phyloP scores from a whole-genome alignment of 1,140 invertebrate species.

The Sycophaga agraensis region DNA sequence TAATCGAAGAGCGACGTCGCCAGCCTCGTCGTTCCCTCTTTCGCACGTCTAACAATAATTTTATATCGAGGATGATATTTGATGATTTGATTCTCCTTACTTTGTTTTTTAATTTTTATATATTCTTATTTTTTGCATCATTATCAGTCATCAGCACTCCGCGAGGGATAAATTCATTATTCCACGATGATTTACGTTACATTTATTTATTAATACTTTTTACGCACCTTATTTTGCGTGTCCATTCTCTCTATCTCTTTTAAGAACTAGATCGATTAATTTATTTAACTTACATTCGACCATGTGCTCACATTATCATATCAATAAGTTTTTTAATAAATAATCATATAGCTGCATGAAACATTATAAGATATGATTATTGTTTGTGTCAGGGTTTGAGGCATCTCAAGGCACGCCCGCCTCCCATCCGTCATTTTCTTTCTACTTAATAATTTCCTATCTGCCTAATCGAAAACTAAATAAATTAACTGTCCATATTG shows the following conservation, averaged over 20 bases:
- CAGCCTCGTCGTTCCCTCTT: slow-evolving; percentile 16
- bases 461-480: slow-evolving; percentile 29
- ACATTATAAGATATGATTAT: slow-evolving; percentile 48
- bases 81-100: slow-evolving; percentile 22
- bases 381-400: slow-evolving; percentile 48
- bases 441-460: slow-evolving; percentile 15
- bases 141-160: no score
- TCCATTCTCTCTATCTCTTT: not conserved
- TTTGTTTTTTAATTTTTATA: not conserved
- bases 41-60: slow-evolving; percentile 4
- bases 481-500: not conserved
- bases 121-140: not conserved
- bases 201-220: not conserved
- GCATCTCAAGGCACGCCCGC: slow-evolving; percentile 50
- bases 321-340: slow-evolving; percentile 3
- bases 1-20: slow-evolving; percentile 18
- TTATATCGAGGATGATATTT: slow-evolving; percentile 3
- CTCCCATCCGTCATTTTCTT: slow-evolving; percentile 23
- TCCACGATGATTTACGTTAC: not conserved
- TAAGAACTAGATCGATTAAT: not conserved
- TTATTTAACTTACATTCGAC: slow-evolving; percentile 1
- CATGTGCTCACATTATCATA: not conserved
- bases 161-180: slow-evolving; percentile 9
- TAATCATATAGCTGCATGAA: slow-evolving; percentile 25
- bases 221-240: not conserved